phyloP scores from a whole-genome alignment of 1,140 invertebrate species.

The Diabrotica virgifera region DNA sequence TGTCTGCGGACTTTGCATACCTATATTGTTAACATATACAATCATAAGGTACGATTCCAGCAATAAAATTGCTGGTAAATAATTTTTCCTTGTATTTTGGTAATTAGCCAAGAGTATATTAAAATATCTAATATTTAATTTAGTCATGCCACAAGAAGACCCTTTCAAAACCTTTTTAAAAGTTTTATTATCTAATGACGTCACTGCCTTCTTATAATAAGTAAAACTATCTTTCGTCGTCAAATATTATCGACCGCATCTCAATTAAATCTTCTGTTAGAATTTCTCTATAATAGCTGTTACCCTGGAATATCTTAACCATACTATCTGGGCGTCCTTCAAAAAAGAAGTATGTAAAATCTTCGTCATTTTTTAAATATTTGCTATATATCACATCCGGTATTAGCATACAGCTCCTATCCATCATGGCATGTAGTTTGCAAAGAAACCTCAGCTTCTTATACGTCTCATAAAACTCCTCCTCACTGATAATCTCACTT shows the following conservation, averaged over 20 bases:
- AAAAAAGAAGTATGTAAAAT: slow-evolving; percentile 8
- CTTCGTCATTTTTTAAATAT: not conserved
- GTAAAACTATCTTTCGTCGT: not conserved
- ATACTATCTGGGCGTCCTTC: slow-evolving; percentile 12
- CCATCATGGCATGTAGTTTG: slow-evolving; percentile 8
- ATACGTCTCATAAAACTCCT: slow-evolving; percentile 7
- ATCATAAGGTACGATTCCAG: no score
- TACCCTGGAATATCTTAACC: not conserved
- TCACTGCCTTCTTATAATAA: not conserved
- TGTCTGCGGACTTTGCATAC: no score
- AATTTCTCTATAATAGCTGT: not conserved
- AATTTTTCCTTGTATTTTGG: no score
- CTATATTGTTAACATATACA: no score
- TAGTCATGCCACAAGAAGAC: no score
- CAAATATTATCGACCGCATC: slow-evolving; percentile 1
- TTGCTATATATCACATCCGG: slow-evolving; percentile 1
- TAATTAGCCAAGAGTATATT: no score
- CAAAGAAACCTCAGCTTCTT: not conserved
- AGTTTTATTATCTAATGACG: no score
- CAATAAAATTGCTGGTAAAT: no score
- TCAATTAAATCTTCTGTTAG: slow-evolving; percentile 15
- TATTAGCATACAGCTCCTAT: slow-evolving; percentile 10
- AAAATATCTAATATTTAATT: no score
- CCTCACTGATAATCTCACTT: slow-evolving; percentile 1
- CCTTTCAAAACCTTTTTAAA: no score